Base-by-base conservation (phyloP, 2,888 invertebrate genomes). In the Periphyllus acericola region DNA sequence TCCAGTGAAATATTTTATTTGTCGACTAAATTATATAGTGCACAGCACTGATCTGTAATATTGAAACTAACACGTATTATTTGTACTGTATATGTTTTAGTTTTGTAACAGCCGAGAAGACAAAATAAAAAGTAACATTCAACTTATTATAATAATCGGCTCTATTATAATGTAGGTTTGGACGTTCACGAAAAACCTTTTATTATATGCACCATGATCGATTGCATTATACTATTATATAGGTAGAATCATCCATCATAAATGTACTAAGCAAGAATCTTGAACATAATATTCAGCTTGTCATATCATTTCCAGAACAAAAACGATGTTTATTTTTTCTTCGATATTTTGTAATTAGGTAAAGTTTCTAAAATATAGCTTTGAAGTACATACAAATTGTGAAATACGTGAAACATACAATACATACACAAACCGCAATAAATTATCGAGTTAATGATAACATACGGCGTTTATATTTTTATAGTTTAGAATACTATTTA, bases 81-180 rank as follows among this genome's bases (percentile, higher is more conserved):
- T 34, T 72, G 3, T 21, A 17, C 8, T 68, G 25, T n/a, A 68
- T n/a, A 19, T 36, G 21, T 36, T 60, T 60, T 60, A 60, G 14
- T 80, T 60, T 60, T 80, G n/a, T 19, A 80, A 36, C 25, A 36
- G 8, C 34, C 55, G 2, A 14, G 36, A 60, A 80, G 6, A 36
- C 34, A 29, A 29, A 66, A 29, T 68, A n/a, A 68, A 36, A n/a
- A 36, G 34, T 60, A 66, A 34, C 34, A 79, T 17, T 14, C 55
- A 60, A 79, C 25, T 60, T 80, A 66, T 80, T 80, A n/a, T 60
- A 66, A 36, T 68, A 68, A 60, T 68, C n/a, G 17, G 11, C 4
- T 80, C 60, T 17, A 80, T 46, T 46, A 46, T 80, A 80, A 80
- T 66, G 60, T 60, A 60, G 80, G 79, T 60, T 60, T 60, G 79